Evolutionary conservation across 2,113 vertebrate genomes (phyloP), one percentile per base, ranked within the genome.

Genomic region (Centropus unirufus): DNA sequence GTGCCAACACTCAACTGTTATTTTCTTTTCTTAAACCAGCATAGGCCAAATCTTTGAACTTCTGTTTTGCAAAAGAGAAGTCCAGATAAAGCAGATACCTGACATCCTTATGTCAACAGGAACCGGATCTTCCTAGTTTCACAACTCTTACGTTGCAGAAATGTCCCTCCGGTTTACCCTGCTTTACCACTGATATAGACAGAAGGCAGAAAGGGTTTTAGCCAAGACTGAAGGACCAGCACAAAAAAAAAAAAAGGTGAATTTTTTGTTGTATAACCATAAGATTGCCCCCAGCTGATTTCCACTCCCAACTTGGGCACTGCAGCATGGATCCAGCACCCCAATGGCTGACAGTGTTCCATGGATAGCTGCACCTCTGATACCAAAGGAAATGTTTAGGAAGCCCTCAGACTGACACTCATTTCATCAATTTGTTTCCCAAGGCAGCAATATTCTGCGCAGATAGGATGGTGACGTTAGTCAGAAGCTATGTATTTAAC

Each of bases 121-220:
- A 9, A 44, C 39, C 64, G 40, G 66, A 74, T 30, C 68, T 66
- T 52, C 15, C 47, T n/a, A 78, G 24, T 5, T 24, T 44, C 42
- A 27, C 17, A 59, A 3, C 11, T 63, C 24, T 46, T 4, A 18
- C n/a, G 40, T 4, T n/a, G 78, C 22, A 68, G 44, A 24, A n/a
- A 55, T 0, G 8, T 5, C 58, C 34, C 34, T 11, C 47, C 82
- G 44, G 22, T 81, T 68, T 44, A 52, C 24, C 47, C 54, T 72
- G n/a, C 59, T 81, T 36, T 46, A 76, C 14, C 47, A 62, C 2
- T 0, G 8, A n/a, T 3, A 20, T 0, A 1, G 3, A 5, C 30
- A 59, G 36, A 55, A 70, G 12, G 30, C 39, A 83, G 16, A 78
- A 42, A 27, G 7, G n/a, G 21, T 4, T 51, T 75, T 9, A 55